Evolutionary conservation across 2,888 invertebrate genomes (phyloP).

Genomic region (Zhuqinia jingwanae): DNA sequence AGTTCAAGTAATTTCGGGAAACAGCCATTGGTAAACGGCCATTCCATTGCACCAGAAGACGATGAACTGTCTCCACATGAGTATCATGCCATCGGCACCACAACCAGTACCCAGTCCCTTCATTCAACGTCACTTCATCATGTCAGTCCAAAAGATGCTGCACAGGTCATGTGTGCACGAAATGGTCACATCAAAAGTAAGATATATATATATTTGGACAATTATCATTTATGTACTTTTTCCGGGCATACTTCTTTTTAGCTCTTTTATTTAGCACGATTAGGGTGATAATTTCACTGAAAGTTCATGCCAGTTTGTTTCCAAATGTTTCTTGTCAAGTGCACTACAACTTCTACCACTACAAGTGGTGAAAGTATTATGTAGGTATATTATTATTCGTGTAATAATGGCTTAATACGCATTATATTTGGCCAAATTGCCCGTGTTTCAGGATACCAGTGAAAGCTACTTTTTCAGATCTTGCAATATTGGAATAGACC

Average conservation of each 20-base stretch:
- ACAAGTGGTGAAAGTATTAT: too few species aligned
- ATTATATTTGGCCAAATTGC: too few species aligned
- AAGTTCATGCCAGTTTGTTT: too few species aligned
- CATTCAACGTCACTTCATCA: background rate
- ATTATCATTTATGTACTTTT: background rate
- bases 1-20: slow-evolving; percentile 36
- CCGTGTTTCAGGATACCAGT: too few species aligned
- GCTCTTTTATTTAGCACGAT: too few species aligned
- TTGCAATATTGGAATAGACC: too few species aligned
- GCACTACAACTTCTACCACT: too few species aligned
- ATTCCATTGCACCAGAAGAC: slow-evolving; percentile 11
- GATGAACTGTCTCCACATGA: background rate
- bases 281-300: too few species aligned
- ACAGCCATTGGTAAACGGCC: background rate
- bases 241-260: background rate
- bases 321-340: too few species aligned
- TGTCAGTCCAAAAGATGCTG: slow-evolving; percentile 52
- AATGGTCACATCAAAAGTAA: slow-evolving; percentile 65
- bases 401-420: too few species aligned
- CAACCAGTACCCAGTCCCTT: background rate
- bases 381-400: too few species aligned
- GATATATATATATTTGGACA: background rate
- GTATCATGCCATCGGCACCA: background rate
- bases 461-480: too few species aligned
- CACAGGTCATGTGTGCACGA: slow-evolving; percentile 29